These are phyloP conservation scores for Morpho achilles DNA, from an alignment of 2,888 invertebrate genomes.

Conservation along the genomic window DNA sequence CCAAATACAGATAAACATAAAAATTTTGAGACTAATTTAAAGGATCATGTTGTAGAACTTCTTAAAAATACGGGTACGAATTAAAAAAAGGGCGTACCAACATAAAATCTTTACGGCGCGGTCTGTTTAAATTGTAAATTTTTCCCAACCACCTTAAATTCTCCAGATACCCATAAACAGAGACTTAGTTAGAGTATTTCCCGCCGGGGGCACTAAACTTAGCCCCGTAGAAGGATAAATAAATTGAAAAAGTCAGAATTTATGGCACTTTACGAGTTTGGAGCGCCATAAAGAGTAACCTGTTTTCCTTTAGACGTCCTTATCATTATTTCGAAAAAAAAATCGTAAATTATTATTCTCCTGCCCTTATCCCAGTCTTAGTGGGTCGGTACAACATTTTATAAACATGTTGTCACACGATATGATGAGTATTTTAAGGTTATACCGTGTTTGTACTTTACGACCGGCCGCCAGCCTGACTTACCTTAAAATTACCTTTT, in stretches of 20 bases:
- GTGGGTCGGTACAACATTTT: too few species aligned
- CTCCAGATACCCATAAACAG: constrained; percentile 20
- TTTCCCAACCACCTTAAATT: constrained; percentile 8
- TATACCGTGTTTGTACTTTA: too few species aligned
- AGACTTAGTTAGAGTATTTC: constrained; percentile 21
- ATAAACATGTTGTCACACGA: too few species aligned
- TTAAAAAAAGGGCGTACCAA: not conserved
- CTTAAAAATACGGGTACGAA: not conserved
- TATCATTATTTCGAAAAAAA: too few species aligned
- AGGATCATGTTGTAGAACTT: not conserved
- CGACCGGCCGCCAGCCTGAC: too few species aligned
- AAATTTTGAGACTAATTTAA: too few species aligned
- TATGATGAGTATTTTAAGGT: too few species aligned
- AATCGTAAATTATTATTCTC: too few species aligned
- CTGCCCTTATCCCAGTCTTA: too few species aligned
- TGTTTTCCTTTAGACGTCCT: constrained; percentile 8
- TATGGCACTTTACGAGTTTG: constrained; percentile 18
- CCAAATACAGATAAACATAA: too few species aligned
- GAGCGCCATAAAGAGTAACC: constrained; percentile 17
- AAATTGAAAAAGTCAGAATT: constrained; percentile 24
- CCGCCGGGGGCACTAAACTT: constrained; percentile 11
- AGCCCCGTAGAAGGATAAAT: constrained; percentile 19
- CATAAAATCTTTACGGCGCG: constrained; percentile 10
- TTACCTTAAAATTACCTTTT: too few species aligned
- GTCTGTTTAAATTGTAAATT: constrained; percentile 10